Percentiles rank a stretch among this genome's conserved stretches.
These are phyloP conservation scores for Anisognathus igniventris DNA, from an alignment of 2,797 vertebrate species.

Conservation along the genomic window DNA sequence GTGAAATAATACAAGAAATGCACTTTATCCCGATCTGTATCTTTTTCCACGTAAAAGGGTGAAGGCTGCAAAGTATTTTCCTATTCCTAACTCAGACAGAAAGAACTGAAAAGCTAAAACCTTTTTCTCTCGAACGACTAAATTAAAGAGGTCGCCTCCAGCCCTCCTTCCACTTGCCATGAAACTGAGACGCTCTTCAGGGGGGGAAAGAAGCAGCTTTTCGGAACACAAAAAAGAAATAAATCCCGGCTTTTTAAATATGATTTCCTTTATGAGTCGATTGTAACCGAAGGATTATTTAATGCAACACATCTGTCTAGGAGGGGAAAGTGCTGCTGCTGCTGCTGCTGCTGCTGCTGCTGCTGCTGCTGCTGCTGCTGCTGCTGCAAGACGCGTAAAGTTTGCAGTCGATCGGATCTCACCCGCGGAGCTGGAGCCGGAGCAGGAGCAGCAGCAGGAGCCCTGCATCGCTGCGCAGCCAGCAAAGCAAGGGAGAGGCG, in stretches of 20 bases:
- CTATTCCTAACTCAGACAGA: background rate
- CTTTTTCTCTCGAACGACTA: slow-evolving; percentile 17
- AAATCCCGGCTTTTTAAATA: slow-evolving; percentile 24
- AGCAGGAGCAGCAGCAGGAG: background rate
- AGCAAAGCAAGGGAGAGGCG: background rate
- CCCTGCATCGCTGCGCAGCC: background rate
- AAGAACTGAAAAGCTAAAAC: background rate
- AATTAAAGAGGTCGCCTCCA: slow-evolving; percentile 41
- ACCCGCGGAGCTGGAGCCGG: background rate
- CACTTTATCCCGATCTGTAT: background rate
- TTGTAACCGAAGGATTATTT: slow-evolving; percentile 40
- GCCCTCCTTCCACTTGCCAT: slow-evolving; percentile 24
- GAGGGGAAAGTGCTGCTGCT: background rate
- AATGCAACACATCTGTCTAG: slow-evolving; percentile 16
- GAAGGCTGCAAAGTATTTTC: background rate
- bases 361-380: background rate
- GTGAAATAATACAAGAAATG: background rate
- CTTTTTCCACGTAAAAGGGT: background rate
- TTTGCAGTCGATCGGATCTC: slow-evolving; percentile 30
- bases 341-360: background rate
- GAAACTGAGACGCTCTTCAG: slow-evolving; percentile 31
- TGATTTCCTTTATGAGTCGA: slow-evolving; percentile 63
- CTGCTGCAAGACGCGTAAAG: slow-evolving; percentile 29
- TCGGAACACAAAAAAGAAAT: slow-evolving; percentile 9
- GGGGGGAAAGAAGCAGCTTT: slow-evolving; percentile 40